Base-by-base conservation (phyloP, 2,888 invertebrate species). In the Luffia ferchaultella region DNA sequence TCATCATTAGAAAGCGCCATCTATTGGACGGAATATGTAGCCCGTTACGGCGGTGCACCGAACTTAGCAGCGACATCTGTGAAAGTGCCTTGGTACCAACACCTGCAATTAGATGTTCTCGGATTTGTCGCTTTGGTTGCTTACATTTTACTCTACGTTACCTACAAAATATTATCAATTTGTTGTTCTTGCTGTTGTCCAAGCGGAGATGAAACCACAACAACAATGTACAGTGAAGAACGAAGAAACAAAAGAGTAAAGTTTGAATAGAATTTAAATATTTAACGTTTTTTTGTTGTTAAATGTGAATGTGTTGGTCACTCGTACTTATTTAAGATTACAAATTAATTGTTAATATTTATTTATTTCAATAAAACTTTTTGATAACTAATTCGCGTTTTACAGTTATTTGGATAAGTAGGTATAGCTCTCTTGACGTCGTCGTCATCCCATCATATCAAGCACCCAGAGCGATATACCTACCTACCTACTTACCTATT, bases 21-120 rank as follows among this genome's bases (percentile, higher is more conserved):
- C 60, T 88, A 87, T 68, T 87, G 87, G 80, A 80, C 84, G 15
- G 88, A 88, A 57, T 86, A 87, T 60, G 80, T 87, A 54, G 71
- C 87, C 20, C 63, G 82, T 18, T 76, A 83, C 52, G 67, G 66
- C 18, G 83, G 83, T 1, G 72, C 79, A 15, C 78, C 78, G 0
- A 73, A 82, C 57, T 64, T 85, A 1, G 65, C 65, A 55, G 67
- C 80, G 51, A 59, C 67, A 42, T 73, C 77, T 59, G 68, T 73
- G 0, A 64, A 61, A 40, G 56, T 69, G 17, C 76, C 83, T 0
- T 61, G 69, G 56, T 80, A 82, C 63, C 73, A 75, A 55, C 74
- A 80, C 53, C 60, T 73, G 2, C 80, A 84, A 47, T 55, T 82
- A 49, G 85, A 85, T 56, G 77, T 85, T 40, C 55, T 82, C 15